Evolutionary conservation across 64 coral and sea anemone genomes (phyloP).

Genomic region (Orbicella faveolata): DNA sequence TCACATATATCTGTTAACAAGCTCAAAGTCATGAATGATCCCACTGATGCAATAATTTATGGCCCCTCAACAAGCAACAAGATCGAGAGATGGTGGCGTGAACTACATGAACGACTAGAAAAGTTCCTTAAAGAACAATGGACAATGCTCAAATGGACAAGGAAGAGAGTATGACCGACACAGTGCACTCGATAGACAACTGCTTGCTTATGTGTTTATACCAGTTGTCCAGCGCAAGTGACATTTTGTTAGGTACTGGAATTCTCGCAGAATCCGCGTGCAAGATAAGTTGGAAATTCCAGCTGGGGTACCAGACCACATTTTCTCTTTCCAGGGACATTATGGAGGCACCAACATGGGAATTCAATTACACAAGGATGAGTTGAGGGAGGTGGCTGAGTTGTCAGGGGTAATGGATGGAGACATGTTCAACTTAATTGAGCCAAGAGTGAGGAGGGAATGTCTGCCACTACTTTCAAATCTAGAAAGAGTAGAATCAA

Average conservation of each 20-base stretch:
- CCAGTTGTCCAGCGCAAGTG: slow-evolving; percentile 52
- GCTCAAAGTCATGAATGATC: slow-evolving; percentile 43
- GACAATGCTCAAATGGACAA: slow-evolving; percentile 5
- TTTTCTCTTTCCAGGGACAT: neutral
- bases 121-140: slow-evolving; percentile 39
- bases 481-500: slow-evolving; percentile 28
- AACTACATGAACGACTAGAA: slow-evolving; percentile 44
- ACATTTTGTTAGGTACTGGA: slow-evolving; percentile 60
- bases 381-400: slow-evolving; percentile 6
- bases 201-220: slow-evolving; percentile 54
- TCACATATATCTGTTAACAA: slow-evolving; percentile 38
- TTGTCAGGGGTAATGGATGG: neutral
- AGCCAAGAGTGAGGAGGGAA: slow-evolving; percentile 33
- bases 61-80: slow-evolving; percentile 53
- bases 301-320: slow-evolving; percentile 25
- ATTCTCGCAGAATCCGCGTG: slow-evolving; percentile 52
- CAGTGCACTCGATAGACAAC: slow-evolving; percentile 33
- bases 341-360: slow-evolving; percentile 18
- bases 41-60: slow-evolving; percentile 56
- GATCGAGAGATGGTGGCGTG: slow-evolving; percentile 57
- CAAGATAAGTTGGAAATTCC: slow-evolving; percentile 21
- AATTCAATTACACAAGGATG: neutral
- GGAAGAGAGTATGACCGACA: slow-evolving; percentile 56
- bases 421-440: neutral
- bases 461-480: slow-evolving; percentile 37